phyloP scores from a whole-genome alignment of 2,797 vertebrate species.

The Neomorphus geoffroyi region DNA sequence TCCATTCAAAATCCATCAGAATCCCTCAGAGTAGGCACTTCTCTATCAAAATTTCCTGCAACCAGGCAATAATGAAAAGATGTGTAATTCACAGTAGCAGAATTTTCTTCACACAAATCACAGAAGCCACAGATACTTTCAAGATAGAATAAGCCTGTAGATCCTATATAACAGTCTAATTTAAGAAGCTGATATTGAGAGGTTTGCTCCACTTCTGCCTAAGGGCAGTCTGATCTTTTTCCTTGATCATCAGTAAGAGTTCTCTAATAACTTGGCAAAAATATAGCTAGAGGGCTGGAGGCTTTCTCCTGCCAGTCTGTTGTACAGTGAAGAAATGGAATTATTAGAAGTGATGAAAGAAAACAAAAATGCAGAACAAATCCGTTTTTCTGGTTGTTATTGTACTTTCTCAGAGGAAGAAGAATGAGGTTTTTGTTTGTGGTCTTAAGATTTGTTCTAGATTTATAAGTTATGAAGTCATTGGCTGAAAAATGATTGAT shows the following conservation, averaged over 20 bases:
- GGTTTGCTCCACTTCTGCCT: neutral
- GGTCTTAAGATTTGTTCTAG: neutral
- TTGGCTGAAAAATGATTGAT: neutral
- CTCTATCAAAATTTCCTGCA: neutral
- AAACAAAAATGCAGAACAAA: neutral
- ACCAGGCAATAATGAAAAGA: neutral
- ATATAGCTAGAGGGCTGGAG: neutral
- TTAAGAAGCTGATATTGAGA: neutral
- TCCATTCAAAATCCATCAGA: neutral
- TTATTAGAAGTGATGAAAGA: neutral
- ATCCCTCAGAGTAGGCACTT: neutral
- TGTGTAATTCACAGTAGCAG: neutral
- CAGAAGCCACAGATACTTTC: neutral
- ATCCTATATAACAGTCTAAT: neutral
- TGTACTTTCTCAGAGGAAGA: neutral
- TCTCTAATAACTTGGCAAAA: neutral
- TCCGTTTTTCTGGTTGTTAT: neutral
- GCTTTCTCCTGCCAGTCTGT: neutral
- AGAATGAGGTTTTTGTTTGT: neutral
- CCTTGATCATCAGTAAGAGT: neutral
- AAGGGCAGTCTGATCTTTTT: neutral
- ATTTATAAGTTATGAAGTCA: neutral
- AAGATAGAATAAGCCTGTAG: neutral
- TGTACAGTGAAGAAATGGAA: neutral
- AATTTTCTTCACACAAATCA: constrained; percentile 3